phyloP scores from a whole-genome alignment of 2,888 invertebrate genomes.

The Eupelmus urozonus region DNA sequence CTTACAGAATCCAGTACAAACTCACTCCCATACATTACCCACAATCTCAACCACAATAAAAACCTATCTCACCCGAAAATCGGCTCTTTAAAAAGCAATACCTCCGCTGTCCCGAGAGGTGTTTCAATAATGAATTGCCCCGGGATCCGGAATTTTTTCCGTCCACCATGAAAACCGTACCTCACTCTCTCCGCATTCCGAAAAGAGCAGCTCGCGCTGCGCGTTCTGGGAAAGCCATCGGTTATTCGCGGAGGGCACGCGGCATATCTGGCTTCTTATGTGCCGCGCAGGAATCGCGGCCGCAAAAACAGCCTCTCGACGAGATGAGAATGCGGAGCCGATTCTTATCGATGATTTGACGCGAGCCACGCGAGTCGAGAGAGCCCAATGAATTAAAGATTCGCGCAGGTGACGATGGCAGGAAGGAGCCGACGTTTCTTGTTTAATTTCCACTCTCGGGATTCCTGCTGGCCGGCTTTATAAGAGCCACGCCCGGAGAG shows the following conservation, averaged over 20 bases:
- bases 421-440: background rate
- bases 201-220: background rate
- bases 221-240: constrained; percentile 24
- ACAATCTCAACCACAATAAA: too few species aligned
- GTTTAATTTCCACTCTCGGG: constrained; percentile 3
- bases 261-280: constrained; percentile 19
- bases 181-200: constrained; percentile 2
- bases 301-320: constrained; percentile 15
- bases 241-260: constrained; percentile 21
- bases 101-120: constrained; percentile 28
- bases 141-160: background rate
- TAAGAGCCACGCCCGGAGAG: background rate
- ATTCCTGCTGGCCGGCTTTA: background rate
- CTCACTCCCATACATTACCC: too few species aligned
- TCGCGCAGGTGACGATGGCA: constrained; percentile 63
- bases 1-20: too few species aligned
- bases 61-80: too few species aligned
- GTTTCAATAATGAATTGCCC: constrained; percentile 34
- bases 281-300: background rate
- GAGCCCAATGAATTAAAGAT: constrained; percentile 66
- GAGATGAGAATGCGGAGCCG: background rate
- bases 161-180: background rate
- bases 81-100: constrained; percentile 12
- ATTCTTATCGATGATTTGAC: constrained; percentile 64
- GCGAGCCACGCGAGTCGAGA: constrained; percentile 64